Evolutionary conservation across 2,113 vertebrate species (phyloP), one percentile per base, ranked within the genome.

Genomic region (Hypanus sabinus): DNA sequence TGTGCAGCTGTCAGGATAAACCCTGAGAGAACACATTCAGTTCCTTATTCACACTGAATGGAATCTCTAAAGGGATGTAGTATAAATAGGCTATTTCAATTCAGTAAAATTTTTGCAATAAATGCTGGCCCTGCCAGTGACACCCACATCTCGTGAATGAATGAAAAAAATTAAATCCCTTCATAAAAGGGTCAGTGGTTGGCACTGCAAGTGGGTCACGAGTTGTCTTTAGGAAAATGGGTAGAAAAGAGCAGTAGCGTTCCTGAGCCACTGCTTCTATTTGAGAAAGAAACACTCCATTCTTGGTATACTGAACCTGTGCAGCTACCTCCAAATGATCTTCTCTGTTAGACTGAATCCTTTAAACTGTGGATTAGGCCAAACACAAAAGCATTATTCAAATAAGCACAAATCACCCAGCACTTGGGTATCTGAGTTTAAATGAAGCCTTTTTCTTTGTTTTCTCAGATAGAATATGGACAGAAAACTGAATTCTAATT

Each of bases 351-450:
- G 36, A 75, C 68, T 46, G 68, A 93, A 93, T 93, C 91, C 91
- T 93, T 93, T 93, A 93, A 93, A 93, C 91, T 93, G 91, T 73
- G 91, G 91, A 93, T 93, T 93, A 93, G 91, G 68, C 68, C 24
- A 22, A 70, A 70, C 68, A 93, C 91, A 93, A 93, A 93, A 30
- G 91, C 91, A 55, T 73, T 73, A 93, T 93, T 93, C 91, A 93
- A 93, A 93, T 73, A 93, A 93, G 36, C 91, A 73, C 70, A 93
- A 93, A 93, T 73, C 36, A 38, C 91, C 91, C 68, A 73, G 91
- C 68, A 24, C 91, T 73, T 30, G 70, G 91, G 71, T 73, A 93
- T 93, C 68, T 71, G 91, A 55, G 91, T 93, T 75, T 93, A 93
- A 93, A 93, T 73, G 70, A 36, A 93, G 91, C 68, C 91, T 75